Conservation (phyloP, 2,888 invertebrate genomes). For the Hirtodrosophila confusa region DNA sequence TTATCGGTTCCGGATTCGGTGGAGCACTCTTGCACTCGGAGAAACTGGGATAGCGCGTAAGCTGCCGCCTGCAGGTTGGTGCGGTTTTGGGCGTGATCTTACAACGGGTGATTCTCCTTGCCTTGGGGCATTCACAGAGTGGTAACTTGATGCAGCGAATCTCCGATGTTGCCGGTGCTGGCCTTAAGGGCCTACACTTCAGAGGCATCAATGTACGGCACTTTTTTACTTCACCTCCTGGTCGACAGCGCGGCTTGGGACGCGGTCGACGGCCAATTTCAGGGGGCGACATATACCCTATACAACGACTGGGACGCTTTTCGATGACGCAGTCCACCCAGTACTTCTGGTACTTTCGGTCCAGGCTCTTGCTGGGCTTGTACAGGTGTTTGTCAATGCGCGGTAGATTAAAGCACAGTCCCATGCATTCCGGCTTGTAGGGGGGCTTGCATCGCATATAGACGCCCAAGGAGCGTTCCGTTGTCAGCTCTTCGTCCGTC, state of each 20-base stretch:
- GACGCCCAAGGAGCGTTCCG: constrained; percentile 17
- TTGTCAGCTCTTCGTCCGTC: constrained; percentile 23
- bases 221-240: background rate
- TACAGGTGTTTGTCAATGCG: constrained; percentile 35
- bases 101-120: background rate
- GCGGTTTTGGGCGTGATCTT: background rate
- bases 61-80: constrained; percentile 1
- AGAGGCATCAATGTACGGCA: constrained; percentile 1
- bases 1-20: background rate
- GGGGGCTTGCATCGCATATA: constrained; percentile 15
- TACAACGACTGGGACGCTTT: constrained; percentile 1
- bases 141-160: constrained; percentile 5
- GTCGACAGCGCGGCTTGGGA: background rate
- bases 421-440: constrained; percentile 5
- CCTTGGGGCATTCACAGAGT: background rate
- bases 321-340: constrained; percentile 39
- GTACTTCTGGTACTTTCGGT: constrained; percentile 24
- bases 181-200: constrained; percentile 1
- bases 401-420: constrained; percentile 6
- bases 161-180: background rate
- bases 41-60: constrained; percentile 47
- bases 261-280: background rate
- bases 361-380: constrained; percentile 36
- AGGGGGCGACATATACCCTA: background rate
- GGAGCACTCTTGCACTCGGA: constrained; percentile 39